These are phyloP conservation scores for Dinocampus coccinellae DNA, from an alignment of 2,888 invertebrate genomes.

Conservation along the genomic window DNA sequence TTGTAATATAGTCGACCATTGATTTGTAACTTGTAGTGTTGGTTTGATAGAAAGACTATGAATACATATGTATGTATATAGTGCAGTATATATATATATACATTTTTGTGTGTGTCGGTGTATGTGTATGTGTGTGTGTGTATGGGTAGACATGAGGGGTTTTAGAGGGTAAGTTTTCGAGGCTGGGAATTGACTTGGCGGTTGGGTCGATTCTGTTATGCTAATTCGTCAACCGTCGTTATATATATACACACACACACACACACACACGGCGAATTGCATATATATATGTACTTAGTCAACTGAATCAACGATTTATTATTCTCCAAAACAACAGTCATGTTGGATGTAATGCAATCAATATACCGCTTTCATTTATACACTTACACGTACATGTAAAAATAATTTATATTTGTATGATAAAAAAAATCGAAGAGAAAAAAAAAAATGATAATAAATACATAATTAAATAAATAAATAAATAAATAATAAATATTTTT, in stretches of 20 bases:
- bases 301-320: slow-evolving; percentile 20
- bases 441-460: too few relatives aligned
- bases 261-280: not conserved
- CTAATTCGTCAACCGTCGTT: slow-evolving; percentile 67
- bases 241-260: slow-evolving; percentile 26
- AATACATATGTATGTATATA: not conserved
- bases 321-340: slow-evolving; percentile 1
- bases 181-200: slow-evolving; percentile 60
- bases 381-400: not conserved
- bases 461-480: too few relatives aligned
- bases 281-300: not conserved
- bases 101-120: too few relatives aligned
- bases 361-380: not conserved
- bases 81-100: not conserved
- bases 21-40: too few relatives aligned
- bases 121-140: not conserved
- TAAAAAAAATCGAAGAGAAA: too few relatives aligned
- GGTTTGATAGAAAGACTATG: too few relatives aligned
- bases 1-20: too few relatives aligned
- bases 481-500: too few relatives aligned
- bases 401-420: too few relatives aligned
- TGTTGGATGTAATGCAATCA: not conserved
- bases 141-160: not conserved
- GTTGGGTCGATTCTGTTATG: slow-evolving; percentile 67
- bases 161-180: slow-evolving; percentile 54